phyloP scores from a whole-genome alignment of 2,113 vertebrate genomes.

The Ancistrus triradiatus region DNA sequence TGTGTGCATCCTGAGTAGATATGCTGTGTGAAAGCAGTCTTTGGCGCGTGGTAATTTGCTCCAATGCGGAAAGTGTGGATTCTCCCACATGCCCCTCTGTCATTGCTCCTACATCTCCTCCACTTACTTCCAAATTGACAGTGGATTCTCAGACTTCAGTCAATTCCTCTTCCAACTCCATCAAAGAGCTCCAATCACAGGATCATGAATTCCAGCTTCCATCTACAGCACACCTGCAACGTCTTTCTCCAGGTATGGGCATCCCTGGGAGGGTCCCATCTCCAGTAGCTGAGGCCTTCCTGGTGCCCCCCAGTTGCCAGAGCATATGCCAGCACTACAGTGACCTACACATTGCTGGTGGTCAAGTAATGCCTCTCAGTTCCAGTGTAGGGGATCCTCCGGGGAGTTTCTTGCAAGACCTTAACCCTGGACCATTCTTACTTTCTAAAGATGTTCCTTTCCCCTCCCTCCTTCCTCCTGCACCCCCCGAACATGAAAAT shows the following conservation, averaged over 20 bases:
- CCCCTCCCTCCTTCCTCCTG: slow-evolving; percentile 49
- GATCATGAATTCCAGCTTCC: background rate
- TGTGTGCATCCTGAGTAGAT: slow-evolving; percentile 50
- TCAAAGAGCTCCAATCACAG: background rate
- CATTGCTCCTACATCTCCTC: slow-evolving; percentile 55
- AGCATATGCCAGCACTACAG: slow-evolving; percentile 94
- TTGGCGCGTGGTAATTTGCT: slow-evolving; percentile 69
- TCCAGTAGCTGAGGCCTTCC: slow-evolving; percentile 71
- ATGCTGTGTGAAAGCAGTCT: slow-evolving; percentile 92
- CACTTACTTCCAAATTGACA: slow-evolving; percentile 24
- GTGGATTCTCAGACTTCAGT: slow-evolving; percentile 47
- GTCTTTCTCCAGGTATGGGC: slow-evolving; percentile 59
- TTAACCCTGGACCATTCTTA: slow-evolving; percentile 74
- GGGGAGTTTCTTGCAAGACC: slow-evolving; percentile 60
- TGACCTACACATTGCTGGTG: slow-evolving; percentile 89
- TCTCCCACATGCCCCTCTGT: slow-evolving; percentile 29
- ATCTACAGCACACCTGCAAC: slow-evolving; percentile 43
- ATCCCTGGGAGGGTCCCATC: slow-evolving; percentile 57
- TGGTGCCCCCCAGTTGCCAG: slow-evolving; percentile 88
- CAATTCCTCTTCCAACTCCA: slow-evolving; percentile 41
- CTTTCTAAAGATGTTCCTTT: slow-evolving; percentile 84
- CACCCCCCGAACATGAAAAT: slow-evolving; percentile 39
- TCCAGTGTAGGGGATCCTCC: slow-evolving; percentile 64
- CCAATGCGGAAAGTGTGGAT: slow-evolving; percentile 50
- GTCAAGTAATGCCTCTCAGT: slow-evolving; percentile 82